Evolutionary conservation across 2,888 invertebrate species (phyloP), one percentile per base, ranked within the genome.

Genomic region (Acronicta alni): DNA sequence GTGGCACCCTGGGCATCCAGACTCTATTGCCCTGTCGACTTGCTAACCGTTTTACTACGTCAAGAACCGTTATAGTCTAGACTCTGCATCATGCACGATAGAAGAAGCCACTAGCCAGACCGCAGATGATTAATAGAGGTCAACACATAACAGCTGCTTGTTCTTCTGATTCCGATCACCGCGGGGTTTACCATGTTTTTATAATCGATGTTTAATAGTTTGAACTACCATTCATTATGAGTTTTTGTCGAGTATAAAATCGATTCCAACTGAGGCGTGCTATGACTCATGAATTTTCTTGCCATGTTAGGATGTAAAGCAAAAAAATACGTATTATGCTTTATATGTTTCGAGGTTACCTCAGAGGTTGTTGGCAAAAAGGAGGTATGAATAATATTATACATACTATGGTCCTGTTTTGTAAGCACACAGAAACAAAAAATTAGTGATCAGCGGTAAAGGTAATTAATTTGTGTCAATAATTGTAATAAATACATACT

Each of bases 211-310:
- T 67, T 70, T 67, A 38, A 64, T 64, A 49, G 57, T 15, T 35
- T 43, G 46, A 43, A 65, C 45, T 9, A 68, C 17, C 23, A 53
- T 53, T 71, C 14, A 49, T 65, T 39, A 71, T 51, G 41, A 18
- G 41, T 58, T 57, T 63, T 57, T 66, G 46, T 41, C 35, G 46
- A 39, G 53, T 54, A 41, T 58, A 30, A 54, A 66, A 71, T 72
- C 23, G 54, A 54, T 71, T 66, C 16, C 42, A 35, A 35, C 37
- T 30, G 26, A 43, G 32, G 26, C 26, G 23, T 72, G 47, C 53
- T 72, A 51, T 58, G 67, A 71, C 59, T 67, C 53, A 51, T 30
- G 58, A 39, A 39, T 57, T 57, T 71, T 26, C 16, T 26, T 35
- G 35, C 42, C 26, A 14, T 30, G 14, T 42, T n/a, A n/a, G 20